Percentiles rank a stretch among this genome's conserved stretches.
Conservation (phyloP, 2,797 vertebrate genomes). For the Borostomias antarcticus region DNA sequence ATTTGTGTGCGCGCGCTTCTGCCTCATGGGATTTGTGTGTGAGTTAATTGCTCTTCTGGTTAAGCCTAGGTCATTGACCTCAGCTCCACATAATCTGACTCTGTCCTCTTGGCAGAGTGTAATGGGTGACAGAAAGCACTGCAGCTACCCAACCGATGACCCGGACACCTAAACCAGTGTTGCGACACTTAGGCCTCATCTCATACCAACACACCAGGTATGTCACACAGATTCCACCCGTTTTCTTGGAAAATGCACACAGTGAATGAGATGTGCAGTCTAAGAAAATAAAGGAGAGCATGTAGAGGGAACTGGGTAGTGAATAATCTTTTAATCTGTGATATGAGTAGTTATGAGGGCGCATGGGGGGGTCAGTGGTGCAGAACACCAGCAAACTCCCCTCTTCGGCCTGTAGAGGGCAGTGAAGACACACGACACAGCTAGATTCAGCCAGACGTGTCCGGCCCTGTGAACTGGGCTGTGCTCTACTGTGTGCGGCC, state of each 20-base stretch:
- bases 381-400: constrained; percentile 16
- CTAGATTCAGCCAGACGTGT: constrained; percentile 34
- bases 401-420: constrained; percentile 79
- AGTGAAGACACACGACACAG: constrained; percentile 78
- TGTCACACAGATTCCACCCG: no score
- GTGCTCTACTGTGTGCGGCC: constrained; percentile 28
- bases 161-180: neutral
- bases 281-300: neutral
- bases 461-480: constrained; percentile 28
- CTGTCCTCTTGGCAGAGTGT: constrained; percentile 43
- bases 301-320: neutral
- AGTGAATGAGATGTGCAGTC: neutral
- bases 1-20: constrained; percentile 25
- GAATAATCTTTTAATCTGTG: neutral
- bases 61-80: constrained; percentile 57
- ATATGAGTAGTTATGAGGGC: neutral
- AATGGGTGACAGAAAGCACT: constrained; percentile 42
- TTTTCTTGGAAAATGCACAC: neutral
- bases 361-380: neutral
- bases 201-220: no score
- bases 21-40: constrained; percentile 41
- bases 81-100: constrained; percentile 51
- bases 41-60: constrained; percentile 60
- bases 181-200: no score
- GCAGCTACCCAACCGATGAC: constrained; percentile 5